These are phyloP conservation scores for Ceratina japonica DNA, from an alignment of 1,140 invertebrate genomes.

Conservation along the genomic window DNA sequence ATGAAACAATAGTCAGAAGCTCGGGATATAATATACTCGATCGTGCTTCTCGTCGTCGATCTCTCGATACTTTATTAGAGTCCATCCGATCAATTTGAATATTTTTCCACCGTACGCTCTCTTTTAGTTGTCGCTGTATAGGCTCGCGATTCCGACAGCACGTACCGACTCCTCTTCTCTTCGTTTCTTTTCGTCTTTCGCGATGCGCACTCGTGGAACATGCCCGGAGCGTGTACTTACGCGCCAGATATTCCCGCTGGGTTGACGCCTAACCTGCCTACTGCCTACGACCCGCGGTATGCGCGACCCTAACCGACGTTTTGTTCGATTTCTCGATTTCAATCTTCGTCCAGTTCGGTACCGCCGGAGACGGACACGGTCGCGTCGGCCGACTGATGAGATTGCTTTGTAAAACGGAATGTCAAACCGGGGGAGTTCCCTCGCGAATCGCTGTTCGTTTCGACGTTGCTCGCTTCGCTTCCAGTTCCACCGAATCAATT, in stretches of 20 bases:
- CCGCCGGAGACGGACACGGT: slow-evolving; percentile 38
- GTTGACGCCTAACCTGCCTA: slow-evolving; percentile 64
- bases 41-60: too few relatives aligned
- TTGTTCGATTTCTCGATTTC: slow-evolving; percentile 61
- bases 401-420: slow-evolving; percentile 52
- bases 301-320: slow-evolving; percentile 29
- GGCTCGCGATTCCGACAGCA: neutral
- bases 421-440: slow-evolving; percentile 15
- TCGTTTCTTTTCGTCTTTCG: neutral
- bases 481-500: too few relatives aligned
- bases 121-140: too few relatives aligned
- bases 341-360: slow-evolving; percentile 55
- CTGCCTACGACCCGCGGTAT: slow-evolving; percentile 43
- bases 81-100: too few relatives aligned
- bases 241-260: slow-evolving; percentile 62
- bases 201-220: slow-evolving; percentile 34
- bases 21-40: too few relatives aligned
- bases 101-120: too few relatives aligned
- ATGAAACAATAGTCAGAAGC: too few relatives aligned
- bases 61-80: too few relatives aligned
- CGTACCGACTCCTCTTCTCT: neutral
- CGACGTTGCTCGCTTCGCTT: too few relatives aligned
- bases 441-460: too few relatives aligned
- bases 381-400: slow-evolving; percentile 50
- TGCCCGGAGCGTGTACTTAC: slow-evolving; percentile 60